phyloP scores from a whole-genome alignment of 2,113 vertebrate genomes.

The Nannospalax galili region DNA sequence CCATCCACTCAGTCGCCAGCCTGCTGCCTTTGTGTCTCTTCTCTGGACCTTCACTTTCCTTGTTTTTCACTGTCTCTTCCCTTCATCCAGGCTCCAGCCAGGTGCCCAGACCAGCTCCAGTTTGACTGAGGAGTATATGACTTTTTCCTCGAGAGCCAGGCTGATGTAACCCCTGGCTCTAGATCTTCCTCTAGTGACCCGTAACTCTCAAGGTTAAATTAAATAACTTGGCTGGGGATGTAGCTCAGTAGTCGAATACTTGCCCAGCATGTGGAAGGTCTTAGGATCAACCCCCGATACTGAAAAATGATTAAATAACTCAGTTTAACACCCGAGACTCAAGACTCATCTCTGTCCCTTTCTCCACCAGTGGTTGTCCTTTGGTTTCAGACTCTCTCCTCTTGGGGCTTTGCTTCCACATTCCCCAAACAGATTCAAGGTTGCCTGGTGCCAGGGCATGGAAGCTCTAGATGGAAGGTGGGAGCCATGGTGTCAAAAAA shows the following conservation, averaged over 20 bases:
- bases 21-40: neutral
- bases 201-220: neutral
- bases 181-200: neutral
- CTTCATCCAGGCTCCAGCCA: neutral
- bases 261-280: neutral
- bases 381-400: neutral
- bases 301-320: neutral
- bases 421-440: neutral
- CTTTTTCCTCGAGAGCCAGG: neutral
- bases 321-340: neutral
- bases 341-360: neutral
- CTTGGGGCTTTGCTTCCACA: neutral
- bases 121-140: neutral
- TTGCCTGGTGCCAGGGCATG: neutral
- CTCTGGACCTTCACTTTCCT: neutral
- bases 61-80: fast-evolving
- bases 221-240: neutral
- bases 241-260: neutral
- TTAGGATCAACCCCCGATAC: neutral
- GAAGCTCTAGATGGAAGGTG: neutral
- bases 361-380: neutral
- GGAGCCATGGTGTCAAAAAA: neutral
- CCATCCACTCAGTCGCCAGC: neutral
- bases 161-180: neutral
- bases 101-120: neutral